These are phyloP conservation scores for Lithophane ornitopus DNA, from an alignment of 2,888 invertebrate genomes.

Conservation along the genomic window DNA sequence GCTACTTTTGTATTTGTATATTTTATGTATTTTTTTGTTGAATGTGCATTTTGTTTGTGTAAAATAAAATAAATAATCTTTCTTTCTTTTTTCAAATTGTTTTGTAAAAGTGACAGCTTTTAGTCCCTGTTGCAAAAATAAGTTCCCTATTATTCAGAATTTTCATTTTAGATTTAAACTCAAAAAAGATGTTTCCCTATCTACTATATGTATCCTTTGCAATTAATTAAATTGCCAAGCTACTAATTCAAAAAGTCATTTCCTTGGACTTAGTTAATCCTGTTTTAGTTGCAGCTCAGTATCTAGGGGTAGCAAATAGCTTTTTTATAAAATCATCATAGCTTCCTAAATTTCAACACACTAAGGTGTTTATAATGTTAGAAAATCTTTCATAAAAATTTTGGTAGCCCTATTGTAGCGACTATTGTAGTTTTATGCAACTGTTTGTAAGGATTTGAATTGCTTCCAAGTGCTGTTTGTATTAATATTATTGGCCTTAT, in stretches of 20 bases:
- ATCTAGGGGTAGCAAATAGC: background rate
- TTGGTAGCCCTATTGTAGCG: slow-evolving; percentile 53
- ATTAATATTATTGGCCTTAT: slow-evolving; percentile 67
- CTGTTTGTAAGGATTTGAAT: slow-evolving; percentile 78
- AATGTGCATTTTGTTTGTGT: too few relatives aligned
- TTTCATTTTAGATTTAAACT: background rate
- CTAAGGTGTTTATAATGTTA: background rate
- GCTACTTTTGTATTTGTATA: too few relatives aligned
- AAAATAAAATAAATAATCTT: too few relatives aligned
- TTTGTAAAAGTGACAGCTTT: background rate
- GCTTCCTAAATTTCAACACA: background rate
- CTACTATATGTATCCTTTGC: too few relatives aligned
- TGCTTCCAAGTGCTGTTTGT: slow-evolving; percentile 75
- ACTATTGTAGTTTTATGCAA: slow-evolving; percentile 76
- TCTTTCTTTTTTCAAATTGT: background rate
- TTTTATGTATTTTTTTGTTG: too few relatives aligned
- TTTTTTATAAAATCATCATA: too few relatives aligned
- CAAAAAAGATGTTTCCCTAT: background rate
- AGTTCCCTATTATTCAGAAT: background rate
- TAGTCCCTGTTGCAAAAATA: background rate
- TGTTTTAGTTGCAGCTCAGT: background rate
- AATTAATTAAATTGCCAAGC: too few relatives aligned
- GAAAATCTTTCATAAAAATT: background rate
- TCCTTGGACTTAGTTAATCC: background rate
- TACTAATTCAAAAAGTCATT: background rate